A percentile compares a stretch with the other conserved stretches of the same genome.
Conservation (phyloP, 30 jellyfish, hydroid and myxozoan genomes). For the Haliclystus octoradiatus region DNA sequence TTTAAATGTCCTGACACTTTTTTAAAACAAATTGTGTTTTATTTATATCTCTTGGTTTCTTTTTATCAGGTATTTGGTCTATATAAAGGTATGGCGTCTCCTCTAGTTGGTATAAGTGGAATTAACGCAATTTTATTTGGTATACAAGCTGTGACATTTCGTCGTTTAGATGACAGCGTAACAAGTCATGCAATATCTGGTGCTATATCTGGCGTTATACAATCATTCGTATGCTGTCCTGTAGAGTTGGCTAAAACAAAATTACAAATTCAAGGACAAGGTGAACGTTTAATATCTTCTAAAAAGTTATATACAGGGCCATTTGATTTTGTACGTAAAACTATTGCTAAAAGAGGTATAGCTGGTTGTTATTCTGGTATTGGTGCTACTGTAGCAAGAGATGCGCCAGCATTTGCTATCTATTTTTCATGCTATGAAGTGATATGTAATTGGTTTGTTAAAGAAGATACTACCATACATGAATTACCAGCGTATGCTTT, state of each 20-base stretch:
- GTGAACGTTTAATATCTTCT: conserved; percentile 14
- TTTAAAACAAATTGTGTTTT: no score
- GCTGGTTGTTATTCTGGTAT: conserved; percentile 59
- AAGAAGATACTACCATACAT: conserved; percentile 16
- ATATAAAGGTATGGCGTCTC: conserved; percentile 85
- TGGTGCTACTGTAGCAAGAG: conserved; percentile 54
- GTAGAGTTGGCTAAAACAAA: conserved; percentile 67
- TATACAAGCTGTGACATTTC: conserved; percentile 48
- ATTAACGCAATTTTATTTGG: conserved; percentile 82
- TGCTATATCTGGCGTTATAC: conserved; percentile 69
- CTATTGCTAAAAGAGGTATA: conserved; percentile 38
- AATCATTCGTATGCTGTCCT: conserved; percentile 48
- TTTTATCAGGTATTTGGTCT: conserved; percentile 48
- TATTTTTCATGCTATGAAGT: conserved; percentile 45
- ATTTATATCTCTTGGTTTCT: no score
- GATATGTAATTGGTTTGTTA: conserved; percentile 29
- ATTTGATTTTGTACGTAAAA: conserved; percentile 35
- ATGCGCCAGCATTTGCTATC: conserved; percentile 72
- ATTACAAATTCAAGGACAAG: conserved; percentile 77
- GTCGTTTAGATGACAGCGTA: conserved; percentile 31
- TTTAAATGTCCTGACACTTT: no score
- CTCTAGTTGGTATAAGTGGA: conserved; percentile 54
- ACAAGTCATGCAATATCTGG: conserved; percentile 67
- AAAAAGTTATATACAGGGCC: conserved; percentile 26
- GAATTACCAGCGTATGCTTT: conserved; percentile 16